Evolutionary conservation across 2,113 vertebrate genomes (phyloP), one percentile per base, ranked within the genome.

Genomic region (Plotosus lineatus): DNA sequence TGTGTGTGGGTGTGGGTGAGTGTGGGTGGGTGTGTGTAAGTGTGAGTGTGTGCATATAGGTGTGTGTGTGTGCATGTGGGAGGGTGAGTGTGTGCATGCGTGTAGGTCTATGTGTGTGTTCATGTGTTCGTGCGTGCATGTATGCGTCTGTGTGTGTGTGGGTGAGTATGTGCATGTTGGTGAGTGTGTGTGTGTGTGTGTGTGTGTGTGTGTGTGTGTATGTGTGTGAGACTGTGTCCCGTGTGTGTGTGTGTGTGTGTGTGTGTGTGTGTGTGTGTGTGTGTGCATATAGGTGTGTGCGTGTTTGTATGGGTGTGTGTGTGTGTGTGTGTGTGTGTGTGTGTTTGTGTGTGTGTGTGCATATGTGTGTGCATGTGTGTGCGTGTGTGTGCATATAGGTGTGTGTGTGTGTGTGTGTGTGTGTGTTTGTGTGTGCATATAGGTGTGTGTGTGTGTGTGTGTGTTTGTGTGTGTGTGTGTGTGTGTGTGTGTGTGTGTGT

Each of bases 31-130:
- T 80, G 85, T 28, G 74, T 78, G 84, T 78, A 83, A 55, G 66
- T 60, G 78, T 60, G 63, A 79, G 80, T 21, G 85, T 76, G 73
- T 38, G 44, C 63, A 75, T n/a, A n/a, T n/a, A n/a, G n/a, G n/a
- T n/a, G n/a, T n/a, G n/a, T n/a, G n/a, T n/a, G n/a, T n/a, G n/a
- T 61, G 78, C 66, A 75, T 76, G 65, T 23, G 33, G 19, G 78
- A 1, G 21, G 77, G 55, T 44, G 44, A 51, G 58, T 28, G 66
- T 21, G 44, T 48, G 77, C n/a, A n/a, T n/a, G n/a, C n/a, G n/a
- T n/a, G n/a, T n/a, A n/a, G n/a, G n/a, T n/a, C n/a, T n/a, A n/a
- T 83, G 50, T 87, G 75, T 80, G 85, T 28, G 74, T 78, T 83
- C 77, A 83, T 60, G 66, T 60, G 78, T 60, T 58, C 79, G 80